Conservation (phyloP, 1,140 invertebrate genomes). For the Ceratina japonica region DNA sequence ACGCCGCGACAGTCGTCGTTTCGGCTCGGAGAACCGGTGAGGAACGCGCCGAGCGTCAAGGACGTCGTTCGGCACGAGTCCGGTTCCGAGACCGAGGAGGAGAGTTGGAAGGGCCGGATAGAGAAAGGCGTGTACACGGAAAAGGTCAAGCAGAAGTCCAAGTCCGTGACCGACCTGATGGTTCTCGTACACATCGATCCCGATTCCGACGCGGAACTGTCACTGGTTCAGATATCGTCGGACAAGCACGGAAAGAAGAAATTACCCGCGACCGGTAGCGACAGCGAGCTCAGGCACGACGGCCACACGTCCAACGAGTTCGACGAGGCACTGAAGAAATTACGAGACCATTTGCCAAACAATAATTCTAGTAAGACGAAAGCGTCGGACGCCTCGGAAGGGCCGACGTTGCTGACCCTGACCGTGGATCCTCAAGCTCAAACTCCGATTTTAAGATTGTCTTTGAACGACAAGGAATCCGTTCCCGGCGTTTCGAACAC, state of each 20-base stretch:
- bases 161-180: slow-evolving; percentile 87
- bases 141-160: slow-evolving; percentile 86
- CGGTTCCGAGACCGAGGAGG: slow-evolving; percentile 84
- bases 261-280: slow-evolving; percentile 77
- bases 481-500: slow-evolving; percentile 1
- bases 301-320: slow-evolving; percentile 80
- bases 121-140: slow-evolving; percentile 84
- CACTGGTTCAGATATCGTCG: slow-evolving; percentile 70
- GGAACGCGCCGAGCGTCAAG: slow-evolving; percentile 63
- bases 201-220: slow-evolving; percentile 82
- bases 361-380: slow-evolving; percentile 41
- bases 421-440: slow-evolving; percentile 62
- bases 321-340: slow-evolving; percentile 80
- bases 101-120: slow-evolving; percentile 83
- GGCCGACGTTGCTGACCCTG: slow-evolving; percentile 63
- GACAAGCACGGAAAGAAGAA: slow-evolving; percentile 71
- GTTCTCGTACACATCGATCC: slow-evolving; percentile 86
- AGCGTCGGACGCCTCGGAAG: slow-evolving; percentile 47
- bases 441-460: slow-evolving; percentile 64
- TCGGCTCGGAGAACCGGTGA: slow-evolving; percentile 72
- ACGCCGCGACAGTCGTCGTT: slow-evolving; percentile 67
- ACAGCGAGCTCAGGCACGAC: slow-evolving; percentile 80
- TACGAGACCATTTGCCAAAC: slow-evolving; percentile 71
- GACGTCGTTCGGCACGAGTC: slow-evolving; percentile 73
- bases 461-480: slow-evolving; percentile 47